Conservation (phyloP, 1,140 invertebrate genomes). For the Drosophila obscura region DNA sequence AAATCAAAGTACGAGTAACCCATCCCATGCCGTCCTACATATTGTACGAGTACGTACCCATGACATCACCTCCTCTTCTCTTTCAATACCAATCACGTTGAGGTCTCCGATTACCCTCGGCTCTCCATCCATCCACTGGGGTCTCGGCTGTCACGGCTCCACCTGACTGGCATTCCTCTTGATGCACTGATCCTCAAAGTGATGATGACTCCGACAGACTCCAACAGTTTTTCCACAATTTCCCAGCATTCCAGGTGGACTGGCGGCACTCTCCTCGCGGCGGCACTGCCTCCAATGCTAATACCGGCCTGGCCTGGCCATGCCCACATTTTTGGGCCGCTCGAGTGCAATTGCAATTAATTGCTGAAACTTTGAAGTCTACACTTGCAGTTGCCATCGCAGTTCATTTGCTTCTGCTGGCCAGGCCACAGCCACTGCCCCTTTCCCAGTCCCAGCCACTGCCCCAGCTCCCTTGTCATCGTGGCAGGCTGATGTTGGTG, state of each 20-base stretch:
- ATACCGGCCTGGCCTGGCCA: neutral
- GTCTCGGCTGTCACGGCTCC: neutral
- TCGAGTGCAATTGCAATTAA: conserved; percentile 56
- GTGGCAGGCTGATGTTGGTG: conserved; percentile 28
- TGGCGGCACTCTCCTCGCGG: neutral
- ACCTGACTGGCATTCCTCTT: conserved; percentile 6
- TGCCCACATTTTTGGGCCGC: conserved; percentile 35
- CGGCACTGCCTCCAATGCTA: neutral
- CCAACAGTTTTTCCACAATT: neutral
- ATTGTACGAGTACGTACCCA: no score
- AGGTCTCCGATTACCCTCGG: no score
- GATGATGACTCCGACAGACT: neutral
- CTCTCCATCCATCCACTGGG: neutral
- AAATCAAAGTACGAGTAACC: no score
- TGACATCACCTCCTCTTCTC: no score
- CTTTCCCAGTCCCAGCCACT: neutral
- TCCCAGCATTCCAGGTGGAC: conserved; percentile 2
- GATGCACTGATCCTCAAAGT: neutral
- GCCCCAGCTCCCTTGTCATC: conserved; percentile 17
- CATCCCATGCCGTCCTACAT: no score
- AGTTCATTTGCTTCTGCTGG: conserved; percentile 9
- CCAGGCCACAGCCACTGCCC: no score
- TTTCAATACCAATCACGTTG: no score
- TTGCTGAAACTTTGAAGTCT: conserved; percentile 47
- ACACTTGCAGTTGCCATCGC: conserved; percentile 30